Percentiles rank a stretch among this genome's conserved stretches.
phyloP scores from a whole-genome alignment of 2,797 vertebrate species.

The Sciaenops ocellatus region DNA sequence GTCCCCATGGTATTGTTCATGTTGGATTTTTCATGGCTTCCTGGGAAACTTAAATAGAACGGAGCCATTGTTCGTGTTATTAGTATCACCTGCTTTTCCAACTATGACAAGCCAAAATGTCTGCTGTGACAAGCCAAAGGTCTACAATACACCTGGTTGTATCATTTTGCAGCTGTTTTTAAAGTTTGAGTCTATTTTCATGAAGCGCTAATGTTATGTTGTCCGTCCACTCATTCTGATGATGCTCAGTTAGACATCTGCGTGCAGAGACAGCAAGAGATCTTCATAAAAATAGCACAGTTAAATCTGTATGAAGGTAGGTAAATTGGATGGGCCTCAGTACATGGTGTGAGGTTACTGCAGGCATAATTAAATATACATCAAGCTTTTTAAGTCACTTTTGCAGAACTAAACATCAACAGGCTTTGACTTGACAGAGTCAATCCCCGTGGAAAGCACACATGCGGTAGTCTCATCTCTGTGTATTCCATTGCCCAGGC shows the following conservation, averaged over 20 bases:
- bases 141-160: neutral
- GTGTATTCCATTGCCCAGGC: conserved; percentile 2
- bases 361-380: conserved; percentile 69
- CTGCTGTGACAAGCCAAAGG: neutral
- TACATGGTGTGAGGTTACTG: conserved; percentile 49
- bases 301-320: conserved; percentile 54
- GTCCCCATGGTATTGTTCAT: neutral
- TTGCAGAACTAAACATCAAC: conserved; percentile 59
- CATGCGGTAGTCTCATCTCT: conserved; percentile 20
- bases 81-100: neutral
- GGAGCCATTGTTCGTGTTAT: neutral
- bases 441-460: conserved; percentile 42
- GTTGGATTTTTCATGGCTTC: neutral
- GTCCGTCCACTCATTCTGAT: neutral
- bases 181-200: conserved; percentile 2
- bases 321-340: conserved; percentile 37
- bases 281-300: conserved; percentile 35
- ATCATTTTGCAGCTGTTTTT: neutral
- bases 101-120: neutral
- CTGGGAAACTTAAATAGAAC: neutral
- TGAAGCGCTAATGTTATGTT: neutral
- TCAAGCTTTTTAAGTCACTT: conserved; percentile 62
- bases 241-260: conserved; percentile 14
- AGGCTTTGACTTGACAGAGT: conserved; percentile 49
- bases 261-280: conserved; percentile 22